phyloP scores from a whole-genome alignment of 2,888 invertebrate genomes.

The Sphinx pinastri region DNA sequence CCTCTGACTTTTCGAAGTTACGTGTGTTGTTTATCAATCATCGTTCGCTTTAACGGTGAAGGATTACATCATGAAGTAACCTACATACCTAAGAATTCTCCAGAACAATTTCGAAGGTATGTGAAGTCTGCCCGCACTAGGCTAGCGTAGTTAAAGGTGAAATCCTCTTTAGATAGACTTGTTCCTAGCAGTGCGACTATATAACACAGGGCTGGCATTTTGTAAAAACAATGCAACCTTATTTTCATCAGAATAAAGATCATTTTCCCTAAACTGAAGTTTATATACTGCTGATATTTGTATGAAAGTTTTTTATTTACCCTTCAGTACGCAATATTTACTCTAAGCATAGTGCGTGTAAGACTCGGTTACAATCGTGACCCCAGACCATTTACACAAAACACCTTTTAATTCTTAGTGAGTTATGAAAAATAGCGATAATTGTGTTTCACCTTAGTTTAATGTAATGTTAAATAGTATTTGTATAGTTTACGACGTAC shows the following conservation, averaged over 20 bases:
- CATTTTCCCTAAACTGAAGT: too few species aligned
- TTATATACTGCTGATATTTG: background rate
- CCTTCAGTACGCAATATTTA: background rate
- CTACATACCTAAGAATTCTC: background rate
- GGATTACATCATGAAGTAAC: too few species aligned
- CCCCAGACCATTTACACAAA: conserved; percentile 24
- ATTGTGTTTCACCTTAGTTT: conserved; percentile 29
- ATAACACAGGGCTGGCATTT: too few species aligned
- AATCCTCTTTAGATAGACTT: too few species aligned
- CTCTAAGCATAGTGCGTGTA: conserved; percentile 1
- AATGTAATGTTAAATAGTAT: conserved; percentile 21
- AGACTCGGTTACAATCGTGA: conserved; percentile 18
- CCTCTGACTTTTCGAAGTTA: too few species aligned
- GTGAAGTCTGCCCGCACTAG: background rate
- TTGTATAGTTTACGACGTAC: conserved; percentile 21
- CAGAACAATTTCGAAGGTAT: background rate
- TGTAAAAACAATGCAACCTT: too few species aligned
- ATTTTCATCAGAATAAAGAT: too few species aligned
- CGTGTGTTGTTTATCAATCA: too few species aligned
- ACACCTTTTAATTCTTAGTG: conserved; percentile 32
- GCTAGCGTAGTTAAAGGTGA: background rate
- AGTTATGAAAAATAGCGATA: conserved; percentile 31
- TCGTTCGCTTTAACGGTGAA: too few species aligned
- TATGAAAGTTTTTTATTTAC: background rate
- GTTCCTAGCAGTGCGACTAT: too few species aligned